A percentile compares a stretch with the other conserved stretches of the same genome.
These are phyloP conservation scores for Poecilus cupreus DNA, from an alignment of 2,888 invertebrate species.

Conservation along the genomic window DNA sequence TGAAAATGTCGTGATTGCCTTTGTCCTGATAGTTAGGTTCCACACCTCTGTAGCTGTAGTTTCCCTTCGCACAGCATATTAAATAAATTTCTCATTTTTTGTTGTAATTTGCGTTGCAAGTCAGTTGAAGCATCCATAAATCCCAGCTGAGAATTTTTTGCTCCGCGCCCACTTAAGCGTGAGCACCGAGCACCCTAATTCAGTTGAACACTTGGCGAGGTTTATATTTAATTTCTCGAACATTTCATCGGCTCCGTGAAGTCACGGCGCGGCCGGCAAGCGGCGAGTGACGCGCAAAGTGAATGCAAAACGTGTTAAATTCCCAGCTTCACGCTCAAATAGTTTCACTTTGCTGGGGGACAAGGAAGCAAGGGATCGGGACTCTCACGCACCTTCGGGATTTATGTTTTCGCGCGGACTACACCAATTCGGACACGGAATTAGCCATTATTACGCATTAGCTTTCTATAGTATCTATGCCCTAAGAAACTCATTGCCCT, in stretches of 20 bases:
- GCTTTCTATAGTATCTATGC: no score
- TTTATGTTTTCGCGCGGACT: neutral
- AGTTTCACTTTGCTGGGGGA: neutral
- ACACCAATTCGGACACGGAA: neutral
- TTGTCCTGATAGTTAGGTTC: no score
- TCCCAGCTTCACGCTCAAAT: constrained; percentile 37
- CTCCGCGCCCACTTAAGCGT: no score
- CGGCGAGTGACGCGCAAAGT: neutral
- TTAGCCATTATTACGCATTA: no score
- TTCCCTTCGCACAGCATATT: no score
- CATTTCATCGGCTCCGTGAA: constrained; percentile 24
- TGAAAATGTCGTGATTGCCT: no score
- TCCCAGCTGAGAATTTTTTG: no score
- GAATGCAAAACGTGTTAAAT: constrained; percentile 37
- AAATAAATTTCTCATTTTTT: no score
- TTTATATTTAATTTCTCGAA: constrained; percentile 44
- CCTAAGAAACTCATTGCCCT: no score
- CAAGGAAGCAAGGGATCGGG: neutral
- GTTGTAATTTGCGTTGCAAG: no score
- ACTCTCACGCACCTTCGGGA: neutral
- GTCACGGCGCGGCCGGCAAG: neutral
- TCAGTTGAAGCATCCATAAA: no score
- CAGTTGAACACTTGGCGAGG: neutral
- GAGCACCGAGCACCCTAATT: neutral
- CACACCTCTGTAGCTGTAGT: no score